Evolutionary conservation across 1,140 invertebrate species (phyloP), one percentile per base, ranked within the genome.

Genomic region (Temnothorax curvispinosus): DNA sequence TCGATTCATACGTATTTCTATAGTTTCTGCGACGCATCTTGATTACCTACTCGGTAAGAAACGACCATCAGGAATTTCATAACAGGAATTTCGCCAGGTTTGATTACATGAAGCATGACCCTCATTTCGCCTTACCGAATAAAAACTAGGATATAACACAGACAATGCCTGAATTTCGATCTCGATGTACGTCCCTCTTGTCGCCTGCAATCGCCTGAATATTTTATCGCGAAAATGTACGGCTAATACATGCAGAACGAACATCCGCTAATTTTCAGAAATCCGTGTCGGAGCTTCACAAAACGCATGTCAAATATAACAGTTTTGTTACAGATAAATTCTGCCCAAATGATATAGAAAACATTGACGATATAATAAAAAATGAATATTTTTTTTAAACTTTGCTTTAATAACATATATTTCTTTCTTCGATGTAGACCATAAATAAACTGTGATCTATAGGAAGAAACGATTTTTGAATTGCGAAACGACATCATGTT

Each of bases 111-210:
- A 67, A 67, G 44, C 32, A 74, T 18, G 69, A 84, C 15, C 9
- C 11, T 21, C 52, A 18, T 54, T 32, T 56, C 27, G 9, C 8
- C 54, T 84, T 74, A 60, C 54, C 27, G 32, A 84, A 75, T 62
- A 60, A 75, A 84, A 84, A 47, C 32, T 62, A 74, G 54, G 18
- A 82, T 56, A 44, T 72, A 50, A 75, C 56, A 84, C 69, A 84
- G 67, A 84, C 60, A 60, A 84, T 21, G 77, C 52, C 41, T 50
- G 69, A 84, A 62, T 58, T 74, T 74, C 32, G 54, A 74, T 32
- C 44, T 58, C 13, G 44, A 69, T 9, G 15, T 35, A n/a, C n/a
- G 38, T 58, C 47, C 21, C 44, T 47, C 54, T 21, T 47, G 41
- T 44, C 41, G 8, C 21, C 18, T 11, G n/a, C 27, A 47, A 60